A percentile compares a stretch with the other conserved stretches of the same genome.
Conservation (phyloP, 2,888 invertebrate species). For the Thumatha senex region DNA sequence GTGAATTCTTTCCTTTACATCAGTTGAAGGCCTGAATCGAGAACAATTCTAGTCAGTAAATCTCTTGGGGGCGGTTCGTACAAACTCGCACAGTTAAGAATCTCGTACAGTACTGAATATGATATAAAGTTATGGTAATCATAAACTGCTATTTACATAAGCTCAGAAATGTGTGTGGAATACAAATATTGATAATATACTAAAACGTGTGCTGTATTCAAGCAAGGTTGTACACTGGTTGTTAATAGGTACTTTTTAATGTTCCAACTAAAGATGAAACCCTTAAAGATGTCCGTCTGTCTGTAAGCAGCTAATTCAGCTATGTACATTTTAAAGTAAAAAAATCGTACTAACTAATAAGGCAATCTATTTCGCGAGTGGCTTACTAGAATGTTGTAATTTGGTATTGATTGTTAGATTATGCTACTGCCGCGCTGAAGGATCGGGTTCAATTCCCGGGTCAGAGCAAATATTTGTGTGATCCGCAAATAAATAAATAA, state of each 20-base stretch:
- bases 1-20: neutral
- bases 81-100: slow-evolving; percentile 22
- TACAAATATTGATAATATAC: slow-evolving; percentile 4
- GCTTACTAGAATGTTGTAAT: too few species aligned
- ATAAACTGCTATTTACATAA: neutral
- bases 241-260: neutral
- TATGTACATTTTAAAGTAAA: too few species aligned
- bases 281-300: too few species aligned
- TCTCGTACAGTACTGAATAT: neutral
- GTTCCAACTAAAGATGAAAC: too few species aligned
- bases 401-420: too few species aligned
- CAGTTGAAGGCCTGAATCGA: neutral
- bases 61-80: slow-evolving; percentile 7
- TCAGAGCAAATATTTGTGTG: too few species aligned
- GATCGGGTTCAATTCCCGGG: too few species aligned
- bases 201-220: slow-evolving; percentile 3
- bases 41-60: slow-evolving; percentile 11
- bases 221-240: neutral
- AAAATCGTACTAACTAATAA: too few species aligned
- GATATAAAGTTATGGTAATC: slow-evolving; percentile 16
- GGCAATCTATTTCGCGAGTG: too few species aligned
- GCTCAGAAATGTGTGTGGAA: slow-evolving; percentile 7
- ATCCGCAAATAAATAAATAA: too few species aligned
- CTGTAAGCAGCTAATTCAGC: too few species aligned
- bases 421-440: too few species aligned